phyloP scores from a whole-genome alignment of 2,888 invertebrate genomes.

The Epirrhoe alternata region DNA sequence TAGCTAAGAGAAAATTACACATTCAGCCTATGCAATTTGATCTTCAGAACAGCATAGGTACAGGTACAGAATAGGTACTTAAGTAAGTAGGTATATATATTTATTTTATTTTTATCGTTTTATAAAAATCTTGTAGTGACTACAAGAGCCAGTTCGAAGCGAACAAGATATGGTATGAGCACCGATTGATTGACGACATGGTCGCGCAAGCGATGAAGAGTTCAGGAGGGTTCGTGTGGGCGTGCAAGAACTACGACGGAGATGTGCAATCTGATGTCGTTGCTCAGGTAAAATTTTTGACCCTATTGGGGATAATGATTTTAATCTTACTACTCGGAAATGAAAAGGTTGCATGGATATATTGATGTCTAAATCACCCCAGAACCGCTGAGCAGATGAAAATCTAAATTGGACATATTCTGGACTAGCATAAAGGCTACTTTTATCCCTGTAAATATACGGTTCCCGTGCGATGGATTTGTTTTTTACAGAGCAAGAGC shows the following conservation, averaged over 20 bases:
- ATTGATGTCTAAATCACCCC: no score
- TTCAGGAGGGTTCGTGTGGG: slow-evolving; percentile 95
- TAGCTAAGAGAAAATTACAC: no score
- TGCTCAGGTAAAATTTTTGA: slow-evolving; percentile 85
- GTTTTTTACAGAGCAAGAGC: no score
- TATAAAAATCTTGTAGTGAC: slow-evolving; percentile 79
- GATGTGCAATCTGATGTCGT: slow-evolving; percentile 96
- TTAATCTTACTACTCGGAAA: no score
- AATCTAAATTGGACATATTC: no score
- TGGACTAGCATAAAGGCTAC: no score
- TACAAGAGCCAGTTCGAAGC: slow-evolving; percentile 91
- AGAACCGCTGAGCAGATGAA: no score
- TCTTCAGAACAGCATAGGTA: not conserved
- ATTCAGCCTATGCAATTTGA: not conserved
- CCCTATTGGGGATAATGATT: no score
- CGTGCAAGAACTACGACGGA: slow-evolving; percentile 97
- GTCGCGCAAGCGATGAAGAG: slow-evolving; percentile 94
- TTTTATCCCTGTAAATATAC: no score
- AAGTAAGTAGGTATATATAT: not conserved
- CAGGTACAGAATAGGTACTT: no score
- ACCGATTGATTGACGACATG: slow-evolving; percentile 96
- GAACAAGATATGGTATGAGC: slow-evolving; percentile 95
- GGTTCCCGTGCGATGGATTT: no score
- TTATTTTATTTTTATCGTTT: not conserved
- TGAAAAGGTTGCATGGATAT: no score